Percentiles rank a stretch among this genome's conserved stretches.
Conservation (phyloP, 2,888 invertebrate genomes). For the Caradrina kadenii region DNA sequence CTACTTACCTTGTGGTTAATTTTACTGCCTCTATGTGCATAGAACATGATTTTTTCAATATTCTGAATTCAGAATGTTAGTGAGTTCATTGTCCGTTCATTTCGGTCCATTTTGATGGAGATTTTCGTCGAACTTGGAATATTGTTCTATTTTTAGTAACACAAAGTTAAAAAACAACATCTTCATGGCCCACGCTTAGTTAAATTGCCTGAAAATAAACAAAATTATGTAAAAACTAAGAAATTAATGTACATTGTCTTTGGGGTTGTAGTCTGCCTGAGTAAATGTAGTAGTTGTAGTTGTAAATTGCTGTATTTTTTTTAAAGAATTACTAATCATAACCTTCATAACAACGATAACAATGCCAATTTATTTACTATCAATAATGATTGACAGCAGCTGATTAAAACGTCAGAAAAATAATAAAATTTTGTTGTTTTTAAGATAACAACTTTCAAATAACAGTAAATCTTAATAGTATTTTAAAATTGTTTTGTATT, state of each 20-base stretch:
- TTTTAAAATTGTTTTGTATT: not conserved
- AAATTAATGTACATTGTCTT: not conserved
- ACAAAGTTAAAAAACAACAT: not conserved
- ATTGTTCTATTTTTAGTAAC: conserved; percentile 44
- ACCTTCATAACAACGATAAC: conserved; percentile 36
- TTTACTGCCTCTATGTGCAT: conserved; percentile 8
- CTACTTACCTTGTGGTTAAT: conserved; percentile 48
- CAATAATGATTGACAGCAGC: not conserved
- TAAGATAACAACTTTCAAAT: not conserved
- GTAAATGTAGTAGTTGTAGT: no score
- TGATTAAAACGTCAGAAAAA: not conserved
- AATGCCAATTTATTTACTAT: conserved; percentile 14
- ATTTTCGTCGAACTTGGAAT: not conserved
- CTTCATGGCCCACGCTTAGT: not conserved
- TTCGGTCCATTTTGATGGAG: conserved; percentile 4
- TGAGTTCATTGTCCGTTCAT: not conserved
- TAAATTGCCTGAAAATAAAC: not conserved
- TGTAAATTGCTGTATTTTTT: not conserved
- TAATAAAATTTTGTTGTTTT: not conserved
- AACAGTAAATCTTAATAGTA: not conserved
- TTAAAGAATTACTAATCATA: not conserved
- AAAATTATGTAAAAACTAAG: not conserved
- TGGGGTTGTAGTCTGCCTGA: not conserved
- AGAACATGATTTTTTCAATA: not conserved
- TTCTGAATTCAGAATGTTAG: not conserved